phyloP scores from a whole-genome alignment of 2,888 invertebrate genomes.

The Tupiocoris notatus region DNA sequence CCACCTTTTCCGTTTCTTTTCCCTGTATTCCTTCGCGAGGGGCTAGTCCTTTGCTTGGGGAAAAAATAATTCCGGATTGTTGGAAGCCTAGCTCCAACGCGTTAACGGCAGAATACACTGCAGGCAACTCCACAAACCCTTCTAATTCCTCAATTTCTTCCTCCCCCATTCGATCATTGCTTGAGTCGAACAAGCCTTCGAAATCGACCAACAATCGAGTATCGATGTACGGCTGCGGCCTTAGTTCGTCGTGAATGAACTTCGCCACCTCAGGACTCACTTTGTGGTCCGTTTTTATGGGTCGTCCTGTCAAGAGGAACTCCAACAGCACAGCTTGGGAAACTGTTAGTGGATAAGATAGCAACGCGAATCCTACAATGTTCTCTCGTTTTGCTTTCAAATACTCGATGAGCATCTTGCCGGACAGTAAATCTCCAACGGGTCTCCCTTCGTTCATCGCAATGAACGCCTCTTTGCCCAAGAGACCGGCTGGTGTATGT shows the following conservation, averaged over 20 bases:
- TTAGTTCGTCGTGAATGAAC: conserved; percentile 31
- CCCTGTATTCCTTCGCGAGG: neutral
- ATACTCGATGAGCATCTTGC: conserved; percentile 36
- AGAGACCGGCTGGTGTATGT: conserved; percentile 16
- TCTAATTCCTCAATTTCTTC: neutral
- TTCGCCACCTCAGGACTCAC: conserved; percentile 14
- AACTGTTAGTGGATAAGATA: conserved; percentile 27
- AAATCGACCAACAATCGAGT: conserved; percentile 22
- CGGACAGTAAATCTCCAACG: conserved; percentile 21
- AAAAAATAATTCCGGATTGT: too few species aligned
- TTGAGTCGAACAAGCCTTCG: conserved; percentile 1
- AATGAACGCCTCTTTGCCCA: conserved; percentile 29
- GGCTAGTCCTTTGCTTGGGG: too few species aligned
- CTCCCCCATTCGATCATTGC: neutral
- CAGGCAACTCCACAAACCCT: neutral
- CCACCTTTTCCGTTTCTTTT: neutral
- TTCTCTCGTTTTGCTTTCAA: conserved; percentile 13
- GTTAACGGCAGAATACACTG: too few species aligned
- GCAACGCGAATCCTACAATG: conserved; percentile 11
- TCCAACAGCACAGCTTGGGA: conserved; percentile 36
- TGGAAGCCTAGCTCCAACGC: too few species aligned
- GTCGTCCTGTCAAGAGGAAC: conserved; percentile 37
- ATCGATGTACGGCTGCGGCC: conserved; percentile 31
- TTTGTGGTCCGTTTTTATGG: conserved; percentile 21
- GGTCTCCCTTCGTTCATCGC: neutral